Evolutionary conservation across 92 coral and sea anemone genomes (phyloP), one percentile per base, ranked within the genome.

Genomic region (Bergia puertoricense): DNA sequence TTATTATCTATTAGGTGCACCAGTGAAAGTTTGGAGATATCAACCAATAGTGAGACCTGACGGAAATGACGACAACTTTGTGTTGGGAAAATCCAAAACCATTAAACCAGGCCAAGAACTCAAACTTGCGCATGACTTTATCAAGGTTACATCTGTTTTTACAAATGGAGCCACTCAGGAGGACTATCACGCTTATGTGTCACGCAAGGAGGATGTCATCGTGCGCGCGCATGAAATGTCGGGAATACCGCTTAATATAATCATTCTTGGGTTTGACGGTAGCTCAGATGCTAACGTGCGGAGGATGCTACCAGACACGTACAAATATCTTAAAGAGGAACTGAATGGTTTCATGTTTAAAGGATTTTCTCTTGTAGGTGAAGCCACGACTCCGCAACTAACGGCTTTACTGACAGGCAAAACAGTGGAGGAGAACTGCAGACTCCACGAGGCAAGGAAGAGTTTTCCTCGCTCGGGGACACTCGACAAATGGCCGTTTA

Each of bases 401-500:
- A 94, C 95, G 9, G 97, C 92, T 2, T 85, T 94, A 30, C 59
- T 94, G 74, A 94, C 97, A 38, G 97, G 97, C 0, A 89, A 74
- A 77, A 85, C 95, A 40, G 86, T 94, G 54, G 93, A 94, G 77
- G 95, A 92, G 43, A 94, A 94, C 85, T 91, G 94, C 65, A 88
- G 90, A 23, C 16, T 81, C 6, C 98, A 95, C 36, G 98, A 96
- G 74, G 98, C 95, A 8, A 86, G 98, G 50, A 91, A 74, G 14
- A 98, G 98, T 9, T 89, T 56, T 85, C 72, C 91, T 2, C 74
- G 80, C 37, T 89, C 94, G 8, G 86, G 93, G 43, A 82, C 93
- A 0, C 91, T 96, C 8, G 98, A 96, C 80, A 72, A 66, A 30
- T 96, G 98, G 98, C 98, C 98, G 51, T 96, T 95, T 88, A 93